These are phyloP conservation scores for Natrix natrix DNA, from an alignment of 2,797 vertebrate genomes.

Conservation along the genomic window DNA sequence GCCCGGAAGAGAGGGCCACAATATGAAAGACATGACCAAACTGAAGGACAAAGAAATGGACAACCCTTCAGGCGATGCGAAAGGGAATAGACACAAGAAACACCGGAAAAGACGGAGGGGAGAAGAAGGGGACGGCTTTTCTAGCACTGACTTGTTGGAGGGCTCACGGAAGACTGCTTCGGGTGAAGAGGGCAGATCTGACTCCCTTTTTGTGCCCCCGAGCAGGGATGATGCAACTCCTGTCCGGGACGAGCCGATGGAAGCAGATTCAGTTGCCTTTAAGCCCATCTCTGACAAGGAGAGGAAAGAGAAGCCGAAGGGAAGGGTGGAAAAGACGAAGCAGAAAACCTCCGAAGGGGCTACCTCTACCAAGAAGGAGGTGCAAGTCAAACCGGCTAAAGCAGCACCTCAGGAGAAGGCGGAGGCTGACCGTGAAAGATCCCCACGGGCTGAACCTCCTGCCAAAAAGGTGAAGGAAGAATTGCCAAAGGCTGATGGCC, in stretches of 20 bases:
- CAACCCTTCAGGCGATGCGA: conserved; percentile 74
- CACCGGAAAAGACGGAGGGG: conserved; percentile 77
- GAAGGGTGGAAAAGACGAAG: conserved; percentile 77
- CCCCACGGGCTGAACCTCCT: conserved; percentile 70
- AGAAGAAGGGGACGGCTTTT: conserved; percentile 70
- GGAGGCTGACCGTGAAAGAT: conserved; percentile 75
- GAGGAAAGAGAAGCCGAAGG: conserved; percentile 80
- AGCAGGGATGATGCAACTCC: conserved; percentile 92
- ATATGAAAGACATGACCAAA: conserved; percentile 73
- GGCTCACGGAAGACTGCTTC: conserved; percentile 68
- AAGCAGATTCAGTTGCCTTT: conserved; percentile 79
- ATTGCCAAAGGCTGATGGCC: conserved; percentile 71
- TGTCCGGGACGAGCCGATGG: conserved; percentile 95
- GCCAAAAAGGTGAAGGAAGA: conserved; percentile 82
- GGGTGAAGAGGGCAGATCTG: conserved; percentile 74
- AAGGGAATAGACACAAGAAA: conserved; percentile 87
- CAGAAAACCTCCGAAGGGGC: conserved; percentile 74
- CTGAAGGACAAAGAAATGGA: conserved; percentile 79
- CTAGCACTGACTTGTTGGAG: conserved; percentile 71
- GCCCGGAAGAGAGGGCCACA: conserved; percentile 72
- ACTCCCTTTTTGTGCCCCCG: conserved; percentile 75
- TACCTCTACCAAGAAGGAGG: conserved; percentile 73
- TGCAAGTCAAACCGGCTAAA: conserved; percentile 58
- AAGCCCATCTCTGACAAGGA: conserved; percentile 81
- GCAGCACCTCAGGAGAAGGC: conserved; percentile 68